Base-by-base conservation (phyloP, 2,888 invertebrate genomes). In the Minunthozetes semirufus region DNA sequence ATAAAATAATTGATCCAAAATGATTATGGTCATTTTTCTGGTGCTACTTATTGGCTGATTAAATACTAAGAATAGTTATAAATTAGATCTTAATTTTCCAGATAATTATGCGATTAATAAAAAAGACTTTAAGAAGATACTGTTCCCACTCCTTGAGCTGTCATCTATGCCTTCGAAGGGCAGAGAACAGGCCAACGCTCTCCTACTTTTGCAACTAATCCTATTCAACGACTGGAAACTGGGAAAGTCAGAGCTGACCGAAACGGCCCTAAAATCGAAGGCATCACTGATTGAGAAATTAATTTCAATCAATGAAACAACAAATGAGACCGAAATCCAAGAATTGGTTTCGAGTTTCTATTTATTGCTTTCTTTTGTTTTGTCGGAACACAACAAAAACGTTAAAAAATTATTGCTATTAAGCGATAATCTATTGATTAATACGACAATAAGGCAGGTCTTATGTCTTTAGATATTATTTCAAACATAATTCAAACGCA, bases 201-300 rank as follows among this genome's bases (percentile, higher is more conserved):
- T 22, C 3, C 9, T 19, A 33, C 5, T 68, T 22, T 42, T 68
- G 46, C 22, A 38, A 3, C 4, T 19, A 68, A 68, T 68, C 8
- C 46, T 68, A 25, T 68, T 68, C 1, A 42, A 68, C 13, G 68
- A 68, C 13, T 68, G 68, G 68, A 68, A 46, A 46, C 22, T 22
- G 13, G 42, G 42, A 46, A 22, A 42, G 9, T 38, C 46, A n/a
- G 42, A 42, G 4, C 46, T 68, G 22, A 68, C 17, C 25, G 4
- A 13, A 13, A 46, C 1, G 3, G 68, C 68, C 5, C 38, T 68
- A 22, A n/a, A n/a, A n/a, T n/a, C n/a, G n/a, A 68, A 68, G 68
- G 22, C 42, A 19, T 46, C 42, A 42, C 33, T 68, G 13, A 68
- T 68, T 22, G 19, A 17, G 3, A 13, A 68, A 68, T 68, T 68